A percentile compares a stretch with the other conserved stretches of the same genome.
Evolutionary conservation across 2,797 vertebrate species (phyloP).

Genomic region (Trematomus bernacchii): DNA sequence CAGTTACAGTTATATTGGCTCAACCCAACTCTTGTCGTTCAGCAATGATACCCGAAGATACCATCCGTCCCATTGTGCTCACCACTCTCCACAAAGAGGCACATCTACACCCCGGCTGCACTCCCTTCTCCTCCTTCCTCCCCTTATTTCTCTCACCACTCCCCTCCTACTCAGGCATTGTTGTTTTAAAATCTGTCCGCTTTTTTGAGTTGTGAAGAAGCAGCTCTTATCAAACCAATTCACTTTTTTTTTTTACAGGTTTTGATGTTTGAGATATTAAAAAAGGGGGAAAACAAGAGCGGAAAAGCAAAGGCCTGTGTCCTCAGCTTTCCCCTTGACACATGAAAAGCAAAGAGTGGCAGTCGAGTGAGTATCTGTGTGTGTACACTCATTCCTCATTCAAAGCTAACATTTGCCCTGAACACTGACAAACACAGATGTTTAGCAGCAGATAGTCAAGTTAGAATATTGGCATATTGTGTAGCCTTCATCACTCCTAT

Average conservation of each 20-base stretch:
- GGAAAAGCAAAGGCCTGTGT: constrained; percentile 62
- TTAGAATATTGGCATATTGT: constrained; percentile 80
- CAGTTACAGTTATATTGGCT: constrained; percentile 81
- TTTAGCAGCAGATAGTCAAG: constrained; percentile 83
- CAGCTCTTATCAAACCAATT: constrained; percentile 54
- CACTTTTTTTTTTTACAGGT: constrained; percentile 34
- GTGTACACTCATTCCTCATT: constrained; percentile 74
- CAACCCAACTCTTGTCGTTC: constrained; percentile 39
- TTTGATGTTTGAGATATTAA: constrained; percentile 56
- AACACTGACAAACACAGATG: constrained; percentile 83
- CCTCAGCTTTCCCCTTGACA: constrained; percentile 55
- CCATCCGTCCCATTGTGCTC: constrained; percentile 48
- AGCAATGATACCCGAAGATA: constrained; percentile 46
- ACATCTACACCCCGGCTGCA: constrained; percentile 43
- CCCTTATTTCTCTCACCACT: constrained; percentile 4
- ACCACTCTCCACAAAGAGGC: constrained; percentile 60
- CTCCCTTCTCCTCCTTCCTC: constrained; percentile 15
- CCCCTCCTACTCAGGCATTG: constrained; percentile 36
- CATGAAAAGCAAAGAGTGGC: constrained; percentile 77
- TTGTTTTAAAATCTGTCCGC: constrained; percentile 48
- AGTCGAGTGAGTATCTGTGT: constrained; percentile 84
- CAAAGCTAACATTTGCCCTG: constrained; percentile 81
- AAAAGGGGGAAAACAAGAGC: constrained; percentile 30
- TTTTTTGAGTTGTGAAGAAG: constrained; percentile 60
- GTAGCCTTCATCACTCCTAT: constrained; percentile 72